These are phyloP conservation scores for Thysanoteuthis rhombus DNA, from an alignment of 2,888 invertebrate genomes.

Conservation along the genomic window DNA sequence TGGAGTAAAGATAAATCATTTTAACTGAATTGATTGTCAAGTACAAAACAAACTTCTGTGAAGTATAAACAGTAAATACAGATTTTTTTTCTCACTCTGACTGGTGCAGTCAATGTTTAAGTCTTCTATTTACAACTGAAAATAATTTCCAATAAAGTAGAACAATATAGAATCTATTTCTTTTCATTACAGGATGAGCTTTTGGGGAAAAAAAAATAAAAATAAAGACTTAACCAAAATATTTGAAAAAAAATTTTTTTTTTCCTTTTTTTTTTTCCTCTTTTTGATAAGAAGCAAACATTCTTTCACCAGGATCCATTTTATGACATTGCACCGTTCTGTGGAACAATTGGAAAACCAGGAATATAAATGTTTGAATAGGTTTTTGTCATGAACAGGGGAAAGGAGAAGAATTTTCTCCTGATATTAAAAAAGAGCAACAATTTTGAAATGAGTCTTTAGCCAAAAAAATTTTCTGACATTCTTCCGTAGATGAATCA, in stretches of 20 bases:
- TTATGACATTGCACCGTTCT: not conserved
- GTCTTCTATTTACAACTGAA: conserved; percentile 12
- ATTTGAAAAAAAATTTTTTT: not conserved
- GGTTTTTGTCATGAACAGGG: not conserved
- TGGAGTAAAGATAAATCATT: not conserved
- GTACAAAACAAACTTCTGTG: not conserved
- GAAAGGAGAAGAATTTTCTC: not conserved
- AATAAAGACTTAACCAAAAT: not conserved
- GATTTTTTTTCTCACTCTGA: not conserved
- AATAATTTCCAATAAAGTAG: not conserved
- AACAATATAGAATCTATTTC: not conserved
- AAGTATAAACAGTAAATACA: not conserved
- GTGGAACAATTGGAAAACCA: not conserved
- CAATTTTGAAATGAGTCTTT: not conserved
- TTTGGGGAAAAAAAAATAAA: not conserved
- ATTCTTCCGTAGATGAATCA: not conserved
- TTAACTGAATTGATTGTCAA: not conserved
- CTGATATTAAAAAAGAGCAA: not conserved
- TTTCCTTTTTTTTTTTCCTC: not conserved
- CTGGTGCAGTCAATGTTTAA: not conserved
- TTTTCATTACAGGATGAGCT: not conserved
- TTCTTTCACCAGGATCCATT: not conserved
- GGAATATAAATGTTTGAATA: not conserved
- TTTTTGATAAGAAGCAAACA: not conserved
- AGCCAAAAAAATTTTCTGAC: not conserved